These are phyloP conservation scores for Piaya cayana DNA, from an alignment of 2,113 vertebrate species.

Conservation along the genomic window DNA sequence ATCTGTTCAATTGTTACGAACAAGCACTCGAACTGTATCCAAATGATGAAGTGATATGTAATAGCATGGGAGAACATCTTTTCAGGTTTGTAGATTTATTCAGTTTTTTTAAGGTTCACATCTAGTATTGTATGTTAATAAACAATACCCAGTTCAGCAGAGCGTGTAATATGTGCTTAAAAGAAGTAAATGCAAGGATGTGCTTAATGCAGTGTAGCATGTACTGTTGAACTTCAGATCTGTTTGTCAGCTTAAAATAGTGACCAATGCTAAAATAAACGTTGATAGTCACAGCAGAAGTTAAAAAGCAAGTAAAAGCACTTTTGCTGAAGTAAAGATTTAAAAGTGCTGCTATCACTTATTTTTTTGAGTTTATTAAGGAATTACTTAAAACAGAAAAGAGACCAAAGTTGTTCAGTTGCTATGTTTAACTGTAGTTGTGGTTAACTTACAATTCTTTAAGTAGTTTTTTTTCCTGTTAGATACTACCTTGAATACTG, in stretches of 20 bases:
- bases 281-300: background rate
- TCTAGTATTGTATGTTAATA: background rate
- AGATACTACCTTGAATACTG: background rate
- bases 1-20: constrained; percentile 94
- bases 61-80: constrained; percentile 98
- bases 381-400: background rate
- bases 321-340: background rate
- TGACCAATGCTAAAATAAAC: background rate
- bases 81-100: constrained; percentile 83
- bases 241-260: background rate
- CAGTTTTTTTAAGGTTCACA: background rate
- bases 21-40: constrained; percentile 95
- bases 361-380: background rate
- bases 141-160: background rate
- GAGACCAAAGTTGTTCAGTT: background rate
- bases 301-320: background rate
- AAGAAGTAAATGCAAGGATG: background rate
- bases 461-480: background rate
- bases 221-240: background rate
- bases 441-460: background rate
- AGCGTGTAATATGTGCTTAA: background rate
- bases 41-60: constrained; percentile 92
- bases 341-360: background rate
- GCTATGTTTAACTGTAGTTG: background rate
- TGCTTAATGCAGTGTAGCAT: background rate